Conservation (phyloP, 2,797 vertebrate species). For the Nannoperca australis region DNA sequence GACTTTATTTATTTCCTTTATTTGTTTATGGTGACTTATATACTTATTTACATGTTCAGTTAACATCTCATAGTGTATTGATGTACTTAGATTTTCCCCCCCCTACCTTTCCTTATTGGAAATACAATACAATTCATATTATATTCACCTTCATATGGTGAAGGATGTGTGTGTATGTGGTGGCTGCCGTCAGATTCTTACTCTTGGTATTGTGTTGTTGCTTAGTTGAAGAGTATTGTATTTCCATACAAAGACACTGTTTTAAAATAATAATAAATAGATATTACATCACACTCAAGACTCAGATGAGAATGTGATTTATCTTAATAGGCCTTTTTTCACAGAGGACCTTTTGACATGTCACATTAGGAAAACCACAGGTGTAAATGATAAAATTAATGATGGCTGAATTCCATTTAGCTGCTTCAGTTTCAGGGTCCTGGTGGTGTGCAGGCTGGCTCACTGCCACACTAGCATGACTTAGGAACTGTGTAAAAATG, state of each 20-base stretch:
- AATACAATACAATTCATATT: not conserved
- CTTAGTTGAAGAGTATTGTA: not conserved
- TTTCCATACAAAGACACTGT: not conserved
- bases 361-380: constrained; percentile 8
- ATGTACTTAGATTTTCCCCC: not conserved
- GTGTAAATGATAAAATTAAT: not conserved
- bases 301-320: not conserved
- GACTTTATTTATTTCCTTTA: not conserved
- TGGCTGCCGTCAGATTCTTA: too few species aligned
- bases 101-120: not conserved
- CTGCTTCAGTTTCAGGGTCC: not conserved
- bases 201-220: too few species aligned
- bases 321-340: not conserved
- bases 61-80: too few species aligned
- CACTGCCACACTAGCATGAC: not conserved
- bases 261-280: too few species aligned
- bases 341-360: not conserved
- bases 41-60: not conserved
- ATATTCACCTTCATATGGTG: not conserved
- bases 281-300: not conserved
- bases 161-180: not conserved
- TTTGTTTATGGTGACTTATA: not conserved
- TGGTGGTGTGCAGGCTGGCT: not conserved
- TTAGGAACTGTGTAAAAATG: not conserved
- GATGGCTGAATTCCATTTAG: constrained; percentile 6